phyloP scores from a whole-genome alignment of 2,888 invertebrate genomes.

The Prosopocoilus inquinatus region DNA sequence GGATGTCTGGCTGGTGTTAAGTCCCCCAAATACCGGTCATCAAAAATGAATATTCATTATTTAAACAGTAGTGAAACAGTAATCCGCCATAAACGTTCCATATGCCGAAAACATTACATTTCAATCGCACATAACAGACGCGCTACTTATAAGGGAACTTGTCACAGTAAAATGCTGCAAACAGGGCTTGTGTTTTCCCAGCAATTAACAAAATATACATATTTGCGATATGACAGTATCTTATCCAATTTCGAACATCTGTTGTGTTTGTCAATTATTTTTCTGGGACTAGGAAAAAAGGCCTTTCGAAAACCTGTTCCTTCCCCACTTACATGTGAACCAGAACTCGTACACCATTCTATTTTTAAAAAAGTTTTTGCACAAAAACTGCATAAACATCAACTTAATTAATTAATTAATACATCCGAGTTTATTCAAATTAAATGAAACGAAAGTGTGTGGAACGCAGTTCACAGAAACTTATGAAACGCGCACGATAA shows the following conservation, averaged over 20 bases:
- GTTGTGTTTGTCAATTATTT: slow-evolving; percentile 33
- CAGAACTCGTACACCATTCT: not conserved
- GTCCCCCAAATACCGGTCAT: slow-evolving; percentile 30
- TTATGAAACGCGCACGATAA: slow-evolving; percentile 17
- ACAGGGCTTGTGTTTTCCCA: slow-evolving; percentile 42
- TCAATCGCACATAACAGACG: slow-evolving; percentile 35
- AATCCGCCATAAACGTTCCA: slow-evolving; percentile 35
- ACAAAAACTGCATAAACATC: not conserved
- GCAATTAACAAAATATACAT: slow-evolving; percentile 42
- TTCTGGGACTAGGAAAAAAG: slow-evolving; percentile 4
- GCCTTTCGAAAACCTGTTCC: slow-evolving; percentile 2
- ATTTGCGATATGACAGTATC: slow-evolving; percentile 41
- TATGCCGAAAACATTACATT: slow-evolving; percentile 38
- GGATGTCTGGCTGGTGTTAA: slow-evolving; percentile 28
- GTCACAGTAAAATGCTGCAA: slow-evolving; percentile 40
- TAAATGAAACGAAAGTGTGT: too few species aligned
- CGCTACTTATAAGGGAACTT: slow-evolving; percentile 35
- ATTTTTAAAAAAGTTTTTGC: not conserved
- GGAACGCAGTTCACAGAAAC: slow-evolving; percentile 6
- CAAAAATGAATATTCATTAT: slow-evolving; percentile 41
- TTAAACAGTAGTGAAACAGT: slow-evolving; percentile 37
- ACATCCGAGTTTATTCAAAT: too few species aligned
- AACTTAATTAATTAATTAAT: not conserved
- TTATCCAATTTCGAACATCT: slow-evolving; percentile 44
- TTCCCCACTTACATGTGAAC: slow-evolving; percentile 2